Evolutionary conservation across 2,113 vertebrate species (phyloP).

Genomic region (Glaucidium brasilianum): DNA sequence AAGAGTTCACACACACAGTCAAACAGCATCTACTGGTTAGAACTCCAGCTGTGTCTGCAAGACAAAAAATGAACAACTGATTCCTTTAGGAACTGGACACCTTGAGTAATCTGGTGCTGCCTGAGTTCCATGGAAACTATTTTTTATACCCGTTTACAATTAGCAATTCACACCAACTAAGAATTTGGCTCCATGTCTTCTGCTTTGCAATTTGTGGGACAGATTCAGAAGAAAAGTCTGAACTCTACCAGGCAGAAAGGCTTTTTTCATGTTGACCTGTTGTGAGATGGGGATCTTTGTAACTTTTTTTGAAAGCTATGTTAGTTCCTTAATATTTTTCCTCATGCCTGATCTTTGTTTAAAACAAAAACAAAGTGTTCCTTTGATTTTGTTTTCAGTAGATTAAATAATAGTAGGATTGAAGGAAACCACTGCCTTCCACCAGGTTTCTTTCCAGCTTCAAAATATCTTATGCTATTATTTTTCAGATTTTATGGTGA

Average conservation of each 20-base stretch:
- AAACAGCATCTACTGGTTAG: not conserved
- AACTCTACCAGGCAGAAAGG: not conserved
- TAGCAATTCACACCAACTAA: not conserved
- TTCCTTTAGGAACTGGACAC: not conserved
- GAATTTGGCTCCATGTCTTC: not conserved
- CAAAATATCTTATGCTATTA: not conserved
- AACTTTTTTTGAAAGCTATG: not conserved
- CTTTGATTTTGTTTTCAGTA: not conserved
- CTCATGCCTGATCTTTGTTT: not conserved
- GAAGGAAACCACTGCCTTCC: not conserved
- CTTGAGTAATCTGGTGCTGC: not conserved
- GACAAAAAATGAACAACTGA: not conserved
- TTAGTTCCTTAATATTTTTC: not conserved
- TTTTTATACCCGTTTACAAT: not conserved
- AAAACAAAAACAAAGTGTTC: not conserved
- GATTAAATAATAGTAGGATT: not conserved
- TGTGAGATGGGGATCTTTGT: not conserved
- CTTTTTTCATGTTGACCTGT: not conserved
- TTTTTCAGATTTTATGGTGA: constrained; percentile 4
- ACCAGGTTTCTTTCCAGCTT: not conserved
- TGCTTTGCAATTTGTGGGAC: not conserved
- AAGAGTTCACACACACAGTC: not conserved
- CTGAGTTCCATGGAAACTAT: not conserved
- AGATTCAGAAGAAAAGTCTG: not conserved
- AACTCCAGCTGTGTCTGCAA: not conserved